phyloP scores from a whole-genome alignment of 2,888 invertebrate species.

The Philereme transversata region DNA sequence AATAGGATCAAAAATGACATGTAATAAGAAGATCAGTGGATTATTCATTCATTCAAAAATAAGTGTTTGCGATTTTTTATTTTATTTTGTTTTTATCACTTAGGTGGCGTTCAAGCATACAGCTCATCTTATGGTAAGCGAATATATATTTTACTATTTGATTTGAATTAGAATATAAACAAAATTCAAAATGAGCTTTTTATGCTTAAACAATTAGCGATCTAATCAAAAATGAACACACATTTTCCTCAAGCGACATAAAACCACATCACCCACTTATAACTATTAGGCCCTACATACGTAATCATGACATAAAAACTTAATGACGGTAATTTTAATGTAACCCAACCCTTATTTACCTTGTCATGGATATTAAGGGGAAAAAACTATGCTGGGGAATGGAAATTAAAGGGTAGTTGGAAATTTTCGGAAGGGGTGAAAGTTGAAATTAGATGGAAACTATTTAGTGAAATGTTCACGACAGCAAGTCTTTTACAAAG shows the following conservation, averaged over 20 bases:
- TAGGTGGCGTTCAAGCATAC: too few relatives aligned
- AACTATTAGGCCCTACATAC: slow-evolving; percentile 25
- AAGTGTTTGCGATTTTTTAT: too few relatives aligned
- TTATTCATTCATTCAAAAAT: too few relatives aligned
- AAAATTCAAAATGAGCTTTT: slow-evolving; percentile 9
- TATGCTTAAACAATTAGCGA: slow-evolving; percentile 10
- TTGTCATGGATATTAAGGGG: slow-evolving; percentile 19
- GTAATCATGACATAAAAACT: slow-evolving; percentile 26
- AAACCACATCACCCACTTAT: slow-evolving; percentile 17
- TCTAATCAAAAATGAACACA: slow-evolving; percentile 21
- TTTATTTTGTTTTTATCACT: too few relatives aligned
- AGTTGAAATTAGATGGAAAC: background rate
- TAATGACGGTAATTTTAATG: slow-evolving; percentile 26
- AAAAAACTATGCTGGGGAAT: slow-evolving; percentile 29
- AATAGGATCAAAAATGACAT: too few relatives aligned
- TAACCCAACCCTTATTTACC: slow-evolving; percentile 24
- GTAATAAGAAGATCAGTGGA: too few relatives aligned
- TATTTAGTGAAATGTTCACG: background rate
- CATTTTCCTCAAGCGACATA: slow-evolving; percentile 5
- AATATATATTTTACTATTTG: too few relatives aligned
- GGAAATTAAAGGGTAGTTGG: slow-evolving; percentile 29
- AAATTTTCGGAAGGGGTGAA: slow-evolving; percentile 22
- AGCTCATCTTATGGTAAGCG: too few relatives aligned
- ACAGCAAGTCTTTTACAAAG: too few relatives aligned
- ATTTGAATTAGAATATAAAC: background rate